Evolutionary conservation across 2,113 vertebrate genomes (phyloP).

Genomic region (Oophaga pumilio): DNA sequence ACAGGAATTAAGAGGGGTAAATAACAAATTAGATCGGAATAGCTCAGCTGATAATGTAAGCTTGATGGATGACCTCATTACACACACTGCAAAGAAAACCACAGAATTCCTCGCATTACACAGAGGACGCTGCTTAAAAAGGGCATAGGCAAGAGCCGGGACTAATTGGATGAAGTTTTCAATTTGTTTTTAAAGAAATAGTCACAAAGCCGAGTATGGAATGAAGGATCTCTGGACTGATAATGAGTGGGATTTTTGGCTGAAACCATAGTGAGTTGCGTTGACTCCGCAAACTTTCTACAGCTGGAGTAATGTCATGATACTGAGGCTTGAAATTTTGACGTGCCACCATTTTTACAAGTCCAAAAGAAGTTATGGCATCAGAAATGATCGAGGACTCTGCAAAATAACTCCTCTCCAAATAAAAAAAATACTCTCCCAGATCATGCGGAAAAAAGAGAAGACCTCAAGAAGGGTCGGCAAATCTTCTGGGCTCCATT

Average conservation of each 20-base stretch:
- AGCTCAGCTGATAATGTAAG: neutral
- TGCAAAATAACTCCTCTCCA: no score
- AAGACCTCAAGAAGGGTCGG: no score
- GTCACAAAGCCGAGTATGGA: neutral
- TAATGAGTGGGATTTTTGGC: neutral
- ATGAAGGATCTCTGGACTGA: neutral
- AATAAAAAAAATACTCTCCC: no score
- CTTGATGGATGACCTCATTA: conserved; percentile 12
- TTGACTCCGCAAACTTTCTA: neutral
- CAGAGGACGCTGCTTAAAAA: conserved; percentile 22
- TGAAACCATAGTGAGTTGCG: neutral
- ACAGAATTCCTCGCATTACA: conserved; percentile 28
- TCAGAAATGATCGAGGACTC: no score
- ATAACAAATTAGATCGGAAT: neutral
- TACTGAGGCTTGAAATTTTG: no score
- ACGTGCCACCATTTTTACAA: no score
- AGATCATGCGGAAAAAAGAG: no score
- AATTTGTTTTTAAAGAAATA: conserved; percentile 1
- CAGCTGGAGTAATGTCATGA: neutral
- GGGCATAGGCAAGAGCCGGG: neutral
- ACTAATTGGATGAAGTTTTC: conserved; percentile 15
- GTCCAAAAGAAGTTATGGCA: no score
- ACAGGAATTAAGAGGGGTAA: neutral
- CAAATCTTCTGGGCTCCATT: no score
- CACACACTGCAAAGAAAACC: neutral